Evolutionary conservation across 1,140 invertebrate species (phyloP).

Genomic region (Oncopeltus fasciatus): DNA sequence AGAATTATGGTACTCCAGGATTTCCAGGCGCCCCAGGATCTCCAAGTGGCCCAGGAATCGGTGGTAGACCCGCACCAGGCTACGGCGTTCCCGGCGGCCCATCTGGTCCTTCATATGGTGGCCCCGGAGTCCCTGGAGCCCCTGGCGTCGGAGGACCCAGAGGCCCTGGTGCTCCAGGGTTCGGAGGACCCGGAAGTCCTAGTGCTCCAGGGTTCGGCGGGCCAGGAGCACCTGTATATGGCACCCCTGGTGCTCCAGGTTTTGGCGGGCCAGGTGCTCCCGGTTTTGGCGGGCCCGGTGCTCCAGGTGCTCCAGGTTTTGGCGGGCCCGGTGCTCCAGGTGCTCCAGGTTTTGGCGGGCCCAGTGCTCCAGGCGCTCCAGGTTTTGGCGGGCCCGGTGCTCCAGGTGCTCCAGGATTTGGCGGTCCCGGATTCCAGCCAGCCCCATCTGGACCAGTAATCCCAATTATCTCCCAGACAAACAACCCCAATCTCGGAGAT

Average conservation of each 20-base stretch:
- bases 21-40: conserved; percentile 8
- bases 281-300: no score
- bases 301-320: no score
- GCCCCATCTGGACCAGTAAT: conserved; percentile 17
- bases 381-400: conserved; percentile 13
- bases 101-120: background rate
- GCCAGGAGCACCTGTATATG: no score
- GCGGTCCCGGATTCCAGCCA: background rate
- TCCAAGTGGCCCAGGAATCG: conserved; percentile 13
- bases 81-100: background rate
- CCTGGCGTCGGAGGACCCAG: conserved; percentile 7
- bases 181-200: conserved; percentile 2
- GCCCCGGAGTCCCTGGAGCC: background rate
- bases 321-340: conserved; percentile 4
- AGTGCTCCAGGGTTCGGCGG: conserved; percentile 4
- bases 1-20: background rate
- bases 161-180: conserved; percentile 7
- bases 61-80: background rate
- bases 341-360: background rate
- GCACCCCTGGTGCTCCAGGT: no score
- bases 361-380: no score
- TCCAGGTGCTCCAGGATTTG: background rate
- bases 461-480: conserved; percentile 19
- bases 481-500: conserved; percentile 19
- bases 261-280: no score